phyloP scores from a whole-genome alignment of 1,140 invertebrate species.

The Stegodyphus dumicola region DNA sequence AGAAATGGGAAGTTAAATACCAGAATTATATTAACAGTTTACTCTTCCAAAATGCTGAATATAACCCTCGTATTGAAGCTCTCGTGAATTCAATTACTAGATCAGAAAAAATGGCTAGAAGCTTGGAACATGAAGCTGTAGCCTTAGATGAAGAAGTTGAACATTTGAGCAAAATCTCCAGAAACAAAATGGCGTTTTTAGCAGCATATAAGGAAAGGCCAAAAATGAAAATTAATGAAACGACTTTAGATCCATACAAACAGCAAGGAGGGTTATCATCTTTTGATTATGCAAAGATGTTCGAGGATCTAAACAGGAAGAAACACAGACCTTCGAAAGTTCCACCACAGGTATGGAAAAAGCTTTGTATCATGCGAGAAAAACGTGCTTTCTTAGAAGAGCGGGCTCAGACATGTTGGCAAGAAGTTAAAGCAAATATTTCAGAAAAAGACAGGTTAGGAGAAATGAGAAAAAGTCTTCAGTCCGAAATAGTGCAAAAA shows the following conservation, averaged over 20 bases:
- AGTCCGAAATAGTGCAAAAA: not conserved
- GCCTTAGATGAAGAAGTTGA: not conserved
- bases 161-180: constrained; percentile 1
- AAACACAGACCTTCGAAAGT: constrained; percentile 16
- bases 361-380: not conserved
- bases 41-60: no score
- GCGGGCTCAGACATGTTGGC: not conserved
- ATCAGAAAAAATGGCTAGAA: not conserved
- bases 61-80: not conserved
- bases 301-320: not conserved
- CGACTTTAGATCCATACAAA: constrained; percentile 1
- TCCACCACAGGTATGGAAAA: not conserved
- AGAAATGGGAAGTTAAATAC: not conserved
- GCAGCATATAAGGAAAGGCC: not conserved
- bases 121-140: not conserved
- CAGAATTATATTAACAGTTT: not conserved
- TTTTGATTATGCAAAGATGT: not conserved
- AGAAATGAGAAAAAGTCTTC: not conserved
- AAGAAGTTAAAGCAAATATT: not conserved
- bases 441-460: not conserved
- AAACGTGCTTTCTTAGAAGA: not conserved
- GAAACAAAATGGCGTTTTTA: not conserved
- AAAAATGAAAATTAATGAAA: not conserved
- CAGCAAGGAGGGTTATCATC: not conserved
- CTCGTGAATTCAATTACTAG: not conserved